Evolutionary conservation across 2,888 invertebrate species (phyloP), one percentile per base, ranked within the genome.

Genomic region (Drosophila seclusa): DNA sequence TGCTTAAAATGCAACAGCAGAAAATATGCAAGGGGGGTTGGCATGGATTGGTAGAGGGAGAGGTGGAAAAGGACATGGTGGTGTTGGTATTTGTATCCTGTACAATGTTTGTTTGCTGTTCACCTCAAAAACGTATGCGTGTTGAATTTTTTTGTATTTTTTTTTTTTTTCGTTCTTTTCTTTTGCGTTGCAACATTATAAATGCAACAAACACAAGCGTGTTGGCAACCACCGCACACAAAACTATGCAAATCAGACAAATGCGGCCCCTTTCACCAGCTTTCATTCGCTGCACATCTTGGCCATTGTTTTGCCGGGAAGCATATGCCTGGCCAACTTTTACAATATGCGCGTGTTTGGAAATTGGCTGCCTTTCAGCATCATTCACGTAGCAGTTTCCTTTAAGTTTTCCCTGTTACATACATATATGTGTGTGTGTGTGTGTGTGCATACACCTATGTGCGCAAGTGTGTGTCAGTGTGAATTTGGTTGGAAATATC

Each of bases 1-100:
- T 87, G 87, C 73, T 90, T 87, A 83, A 90, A 88, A 88, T 90
- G 86, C 89, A 87, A 69, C 87, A 90, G 69, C 64, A 67, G 59
- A 49, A 79, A 72, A 67, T 69, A 67, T 64, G 50, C 52, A 67
- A 61, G 48, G 16, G 4, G 24, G 18, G 36, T 18, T 60, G 32
- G 42, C 21, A 16, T 32, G 32, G 32, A 5, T 29, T 5, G 21
- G n/a, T 31, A 24, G 7, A 27, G 21, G 29, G n/a, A 0, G 4
- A 0, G n/a, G 0, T 10, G 31, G 1, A 1, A 11, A 3, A 11
- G 18, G 24, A 18, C 21, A 31, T 32, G 32, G 52, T 29, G 52
- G 7, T 34, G 36, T 10, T 42, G 40, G 18, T 42, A 36, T 62
- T 58, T 49, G 62, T 59, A 50, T 68, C 29, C 59, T 42, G 31